Evolutionary conservation across 1,140 invertebrate genomes (phyloP), one percentile per base, ranked within the genome.

Genomic region (Neuroterus valhalla): DNA sequence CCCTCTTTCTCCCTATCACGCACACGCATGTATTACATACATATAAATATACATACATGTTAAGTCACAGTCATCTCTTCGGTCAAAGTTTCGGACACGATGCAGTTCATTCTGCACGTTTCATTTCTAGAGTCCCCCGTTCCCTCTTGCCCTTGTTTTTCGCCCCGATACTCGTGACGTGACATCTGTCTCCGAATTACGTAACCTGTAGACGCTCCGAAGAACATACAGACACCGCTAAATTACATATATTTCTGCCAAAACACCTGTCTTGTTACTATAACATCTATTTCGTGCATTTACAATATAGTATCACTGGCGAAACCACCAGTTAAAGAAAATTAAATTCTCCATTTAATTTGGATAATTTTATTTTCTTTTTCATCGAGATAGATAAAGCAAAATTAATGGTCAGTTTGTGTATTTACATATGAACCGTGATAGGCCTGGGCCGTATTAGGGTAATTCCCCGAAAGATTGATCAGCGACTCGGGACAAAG

Each of bases 1-100:
- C 21, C 71, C n/a, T 70, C 52, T 26, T 71, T 75, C 45, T 72
- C 66, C 14, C 71, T 68, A 52, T 66, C 67, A 23, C 14, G 38
- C 17, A 43, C 50, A 11, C 48, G 68, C 71, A 67, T 52, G 50
- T 67, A 75, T 42, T 26, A 68, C 23, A 21, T 23, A 21, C 8
- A n/a, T n/a, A n/a, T n/a, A n/a, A n/a, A n/a, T n/a, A 21, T 21
- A 19, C 50, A 12, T 19, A 21, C 50, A 55, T 55, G 19, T 55
- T 19, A 11, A 8, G 12, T 55, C 23, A 21, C 14, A 55, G 50
- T 55, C 50, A 55, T 55, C 21, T 55, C 8, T 3, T 62, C 23
- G 55, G 31, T 62, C 55, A 46, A 14, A 48, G 44, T 66, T 26
- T 17, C 44, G 31, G 23, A 43, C 46, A 14, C 68, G 23, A 68